These are phyloP conservation scores for Muschampia plurimacula DNA, from an alignment of 2,888 invertebrate species.

Conservation along the genomic window DNA sequence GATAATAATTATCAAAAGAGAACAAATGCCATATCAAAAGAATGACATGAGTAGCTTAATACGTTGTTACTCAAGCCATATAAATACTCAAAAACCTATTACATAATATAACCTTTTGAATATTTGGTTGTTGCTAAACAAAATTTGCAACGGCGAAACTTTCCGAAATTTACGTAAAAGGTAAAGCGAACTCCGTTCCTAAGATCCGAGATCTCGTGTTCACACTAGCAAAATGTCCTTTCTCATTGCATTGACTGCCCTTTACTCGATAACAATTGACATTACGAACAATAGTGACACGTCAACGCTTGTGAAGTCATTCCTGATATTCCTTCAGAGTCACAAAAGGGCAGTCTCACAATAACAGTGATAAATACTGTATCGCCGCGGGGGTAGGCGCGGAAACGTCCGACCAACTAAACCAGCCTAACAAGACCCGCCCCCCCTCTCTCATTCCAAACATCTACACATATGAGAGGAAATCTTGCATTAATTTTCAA, in stretches of 20 bases:
- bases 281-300: constrained; percentile 46
- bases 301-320: constrained; percentile 55
- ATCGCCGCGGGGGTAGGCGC: constrained; percentile 72
- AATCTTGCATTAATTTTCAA: constrained; percentile 50
- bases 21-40: too few species aligned
- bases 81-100: too few species aligned
- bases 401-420: constrained; percentile 57
- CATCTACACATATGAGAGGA: constrained; percentile 39
- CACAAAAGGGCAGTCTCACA: constrained; percentile 69
- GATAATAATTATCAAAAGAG: too few species aligned
- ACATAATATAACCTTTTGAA: too few species aligned
- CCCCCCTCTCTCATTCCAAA: constrained; percentile 46
- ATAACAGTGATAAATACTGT: constrained; percentile 75
- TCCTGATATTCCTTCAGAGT: constrained; percentile 57
- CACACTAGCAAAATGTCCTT: constrained; percentile 24
- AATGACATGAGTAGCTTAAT: too few species aligned
- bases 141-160: constrained; percentile 49
- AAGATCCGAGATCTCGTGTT: constrained; percentile 33
- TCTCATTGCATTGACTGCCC: constrained; percentile 36
- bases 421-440: constrained; percentile 57
- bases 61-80: too few species aligned
- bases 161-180: constrained; percentile 20
- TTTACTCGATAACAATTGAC: constrained; percentile 51
- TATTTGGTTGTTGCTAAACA: background rate
- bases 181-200: constrained; percentile 2